Evolutionary conservation across 2,888 invertebrate species (phyloP), one percentile per base, ranked within the genome.

Genomic region (Nudaria mundana): DNA sequence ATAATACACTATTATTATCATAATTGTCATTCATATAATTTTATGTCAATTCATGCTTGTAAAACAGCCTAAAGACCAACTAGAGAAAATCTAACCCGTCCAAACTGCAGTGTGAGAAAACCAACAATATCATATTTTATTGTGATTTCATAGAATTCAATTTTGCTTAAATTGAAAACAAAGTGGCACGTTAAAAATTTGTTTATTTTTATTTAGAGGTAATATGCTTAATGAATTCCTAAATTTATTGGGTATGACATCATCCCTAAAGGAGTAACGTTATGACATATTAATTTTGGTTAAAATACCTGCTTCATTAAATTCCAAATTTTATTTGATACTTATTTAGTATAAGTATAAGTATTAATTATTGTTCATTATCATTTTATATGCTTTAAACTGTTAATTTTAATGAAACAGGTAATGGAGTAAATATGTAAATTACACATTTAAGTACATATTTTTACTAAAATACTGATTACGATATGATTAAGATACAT

Each of bases 161-260:
- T 61, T 75, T 79, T 74, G 78, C 84, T 81, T 76, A 67, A 73
- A 84, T 76, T 76, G 69, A 81, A 84, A 86, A 81, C 74, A 76
- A 77, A 59, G 33, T 57, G 60, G 51, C 46, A 49, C 53, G 51
- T 61, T 52, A 57, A 63, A 66, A 55, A 45, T 66, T 81, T 81
- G 80, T 80, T 81, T 36, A 51, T 64, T 69, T 66, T 61, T 60
- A 8, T 58, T 76, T 78, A 81, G 79, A 80, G 49, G 59, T 56
- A 66, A 65, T 70, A 71, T 68, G 64, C 76, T 77, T 75, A 78
- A 78, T 74, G 66, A 76, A 63, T 74, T 50, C 76, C 84, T 86
- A 88, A 87, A 87, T 87, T 88, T 87, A 88, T 88, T 88, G 88
- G 88, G 88, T 85, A 83, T 76, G 72, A 74, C 57, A 70, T 67